phyloP scores from a whole-genome alignment of 2,113 vertebrate genomes.

The Notarius quadriscutis region DNA sequence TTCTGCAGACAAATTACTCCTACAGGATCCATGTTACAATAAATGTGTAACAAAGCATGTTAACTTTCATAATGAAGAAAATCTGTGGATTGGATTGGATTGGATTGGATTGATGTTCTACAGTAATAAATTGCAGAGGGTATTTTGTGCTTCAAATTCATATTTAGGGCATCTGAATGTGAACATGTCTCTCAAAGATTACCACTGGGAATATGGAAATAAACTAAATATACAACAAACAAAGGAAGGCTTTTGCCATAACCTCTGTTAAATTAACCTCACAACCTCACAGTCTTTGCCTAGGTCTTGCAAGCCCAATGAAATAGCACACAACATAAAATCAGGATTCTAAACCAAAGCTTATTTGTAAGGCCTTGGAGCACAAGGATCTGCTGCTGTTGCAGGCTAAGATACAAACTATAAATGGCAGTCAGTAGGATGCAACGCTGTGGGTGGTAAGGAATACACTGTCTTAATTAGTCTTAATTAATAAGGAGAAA shows the following conservation, averaged over 20 bases:
- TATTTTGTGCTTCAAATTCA: constrained; percentile 45
- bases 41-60: constrained; percentile 14
- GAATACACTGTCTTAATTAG: constrained; percentile 26
- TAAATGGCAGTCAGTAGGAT: constrained; percentile 41
- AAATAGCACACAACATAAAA: constrained; percentile 29
- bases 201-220: constrained; percentile 11
- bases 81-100: no score
- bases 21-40: background rate
- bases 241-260: constrained; percentile 18
- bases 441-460: constrained; percentile 33
- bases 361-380: constrained; percentile 37
- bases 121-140: constrained; percentile 6
- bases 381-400: constrained; percentile 49
- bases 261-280: constrained; percentile 41
- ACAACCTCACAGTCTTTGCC: constrained; percentile 27
- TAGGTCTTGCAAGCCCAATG: constrained; percentile 42
- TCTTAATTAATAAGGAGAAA: constrained; percentile 46
- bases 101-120: background rate
- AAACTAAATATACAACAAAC: constrained; percentile 30
- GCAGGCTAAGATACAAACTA: constrained; percentile 35
- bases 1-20: background rate
- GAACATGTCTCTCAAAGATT: constrained; percentile 19
- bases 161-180: constrained; percentile 32
- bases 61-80: constrained; percentile 28
- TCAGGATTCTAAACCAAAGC: constrained; percentile 40